phyloP scores from a whole-genome alignment of 2,113 vertebrate genomes.

The Natator depressus region DNA sequence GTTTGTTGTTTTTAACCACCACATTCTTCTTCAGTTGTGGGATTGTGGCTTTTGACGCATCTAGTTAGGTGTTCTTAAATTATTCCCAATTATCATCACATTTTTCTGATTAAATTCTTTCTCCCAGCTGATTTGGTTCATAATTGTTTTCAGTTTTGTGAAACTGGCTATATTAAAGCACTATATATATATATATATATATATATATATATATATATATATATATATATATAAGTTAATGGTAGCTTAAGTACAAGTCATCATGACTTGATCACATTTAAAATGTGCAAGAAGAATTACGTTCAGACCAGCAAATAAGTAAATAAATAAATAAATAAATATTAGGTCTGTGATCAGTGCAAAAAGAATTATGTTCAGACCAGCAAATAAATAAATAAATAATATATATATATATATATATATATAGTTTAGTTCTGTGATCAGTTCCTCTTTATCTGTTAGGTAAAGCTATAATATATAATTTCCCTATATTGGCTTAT shows the following conservation, averaged over 20 bases:
- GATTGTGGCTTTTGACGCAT: background rate
- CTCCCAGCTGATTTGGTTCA: background rate
- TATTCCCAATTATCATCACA: background rate
- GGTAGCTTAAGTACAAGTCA: no score
- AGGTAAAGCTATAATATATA: background rate
- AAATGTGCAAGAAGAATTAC: no score
- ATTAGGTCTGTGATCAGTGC: background rate
- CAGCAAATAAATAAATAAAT: no score
- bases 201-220: no score
- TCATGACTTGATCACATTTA: no score
- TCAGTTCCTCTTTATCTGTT: background rate
- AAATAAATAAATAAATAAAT: no score
- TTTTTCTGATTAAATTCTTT: background rate
- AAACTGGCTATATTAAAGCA: background rate
- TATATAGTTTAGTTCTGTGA: background rate
- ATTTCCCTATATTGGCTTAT: background rate
- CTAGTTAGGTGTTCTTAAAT: background rate
- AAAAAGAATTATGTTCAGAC: no score
- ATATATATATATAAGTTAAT: background rate
- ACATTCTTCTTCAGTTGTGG: background rate
- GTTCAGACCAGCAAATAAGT: no score
- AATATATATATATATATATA: no score
- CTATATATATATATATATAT: background rate
- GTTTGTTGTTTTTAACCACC: background rate
- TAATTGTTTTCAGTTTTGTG: background rate